Evolutionary conservation across 2,888 invertebrate genomes (phyloP).

Genomic region (Vanessa cardui): DNA sequence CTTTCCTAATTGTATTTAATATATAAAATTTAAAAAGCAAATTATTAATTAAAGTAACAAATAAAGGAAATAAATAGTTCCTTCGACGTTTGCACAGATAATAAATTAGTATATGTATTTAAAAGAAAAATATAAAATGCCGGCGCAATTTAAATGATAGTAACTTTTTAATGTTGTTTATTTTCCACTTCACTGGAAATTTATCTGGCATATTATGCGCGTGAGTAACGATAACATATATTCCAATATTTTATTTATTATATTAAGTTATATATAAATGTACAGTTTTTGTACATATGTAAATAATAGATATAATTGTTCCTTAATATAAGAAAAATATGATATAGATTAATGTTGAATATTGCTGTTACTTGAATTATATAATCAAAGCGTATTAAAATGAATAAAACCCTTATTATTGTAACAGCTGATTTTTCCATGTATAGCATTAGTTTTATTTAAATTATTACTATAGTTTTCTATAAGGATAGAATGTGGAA

Average conservation of each 20-base stretch:
- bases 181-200: too few relatives aligned
- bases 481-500: background rate
- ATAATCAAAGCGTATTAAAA: slow-evolving; percentile 10
- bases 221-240: background rate
- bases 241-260: background rate
- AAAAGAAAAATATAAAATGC: too few relatives aligned
- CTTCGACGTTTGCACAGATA: too few relatives aligned
- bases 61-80: too few relatives aligned
- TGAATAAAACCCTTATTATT: background rate
- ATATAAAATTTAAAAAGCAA: background rate
- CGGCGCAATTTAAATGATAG: too few relatives aligned
- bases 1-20: background rate
- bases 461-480: background rate
- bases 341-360: slow-evolving; percentile 25
- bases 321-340: slow-evolving; percentile 15
- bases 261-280: slow-evolving; percentile 15
- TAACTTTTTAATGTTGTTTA: too few relatives aligned
- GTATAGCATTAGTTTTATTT: slow-evolving; percentile 1
- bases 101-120: too few relatives aligned
- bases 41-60: background rate
- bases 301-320: slow-evolving; percentile 32
- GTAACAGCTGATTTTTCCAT: slow-evolving; percentile 20
- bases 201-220: too few relatives aligned
- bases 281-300: slow-evolving; percentile 35
- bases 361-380: slow-evolving; percentile 23